A percentile compares a stretch with the other conserved stretches of the same genome.
These are phyloP conservation scores for Cochlearius cochlearius DNA, from an alignment of 2,113 vertebrate genomes.

Conservation along the genomic window DNA sequence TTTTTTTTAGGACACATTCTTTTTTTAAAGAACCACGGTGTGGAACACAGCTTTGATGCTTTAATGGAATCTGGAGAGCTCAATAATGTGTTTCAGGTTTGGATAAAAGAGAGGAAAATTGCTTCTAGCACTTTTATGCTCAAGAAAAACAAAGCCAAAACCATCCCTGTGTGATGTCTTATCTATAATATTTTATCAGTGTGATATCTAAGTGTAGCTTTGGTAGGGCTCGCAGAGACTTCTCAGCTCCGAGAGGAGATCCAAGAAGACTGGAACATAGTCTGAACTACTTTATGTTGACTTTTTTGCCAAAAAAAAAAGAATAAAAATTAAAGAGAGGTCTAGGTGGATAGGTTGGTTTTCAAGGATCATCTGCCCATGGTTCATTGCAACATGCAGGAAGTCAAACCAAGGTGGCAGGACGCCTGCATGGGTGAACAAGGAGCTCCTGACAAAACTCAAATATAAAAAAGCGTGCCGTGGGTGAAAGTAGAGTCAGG, in stretches of 20 bases:
- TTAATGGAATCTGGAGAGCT: constrained; percentile 45
- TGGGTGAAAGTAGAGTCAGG: not conserved
- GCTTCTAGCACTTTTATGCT: constrained; percentile 8
- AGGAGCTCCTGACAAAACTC: not conserved
- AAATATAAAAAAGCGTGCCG: not conserved
- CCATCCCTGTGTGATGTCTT: not conserved
- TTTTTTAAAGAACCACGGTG: not conserved
- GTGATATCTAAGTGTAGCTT: not conserved
- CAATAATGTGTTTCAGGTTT: constrained; percentile 4
- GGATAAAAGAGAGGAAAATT: constrained; percentile 54
- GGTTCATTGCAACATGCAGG: not conserved
- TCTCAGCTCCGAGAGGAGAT: not conserved
- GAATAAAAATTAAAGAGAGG: not conserved
- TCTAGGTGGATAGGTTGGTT: not conserved
- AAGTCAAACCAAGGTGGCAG: not conserved
- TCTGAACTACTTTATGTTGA: not conserved
- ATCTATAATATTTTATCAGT: not conserved
- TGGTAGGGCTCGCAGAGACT: not conserved
- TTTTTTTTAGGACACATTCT: not conserved
- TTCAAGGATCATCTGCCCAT: not conserved
- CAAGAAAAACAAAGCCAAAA: constrained; percentile 44
- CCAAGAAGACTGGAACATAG: not conserved
- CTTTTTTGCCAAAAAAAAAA: not conserved
- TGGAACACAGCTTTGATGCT: constrained; percentile 17
- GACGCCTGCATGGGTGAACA: not conserved